A percentile compares a stretch with the other conserved stretches of the same genome.
These are phyloP conservation scores for Cyclophora punctaria DNA, from an alignment of 2,888 invertebrate species.

Conservation along the genomic window DNA sequence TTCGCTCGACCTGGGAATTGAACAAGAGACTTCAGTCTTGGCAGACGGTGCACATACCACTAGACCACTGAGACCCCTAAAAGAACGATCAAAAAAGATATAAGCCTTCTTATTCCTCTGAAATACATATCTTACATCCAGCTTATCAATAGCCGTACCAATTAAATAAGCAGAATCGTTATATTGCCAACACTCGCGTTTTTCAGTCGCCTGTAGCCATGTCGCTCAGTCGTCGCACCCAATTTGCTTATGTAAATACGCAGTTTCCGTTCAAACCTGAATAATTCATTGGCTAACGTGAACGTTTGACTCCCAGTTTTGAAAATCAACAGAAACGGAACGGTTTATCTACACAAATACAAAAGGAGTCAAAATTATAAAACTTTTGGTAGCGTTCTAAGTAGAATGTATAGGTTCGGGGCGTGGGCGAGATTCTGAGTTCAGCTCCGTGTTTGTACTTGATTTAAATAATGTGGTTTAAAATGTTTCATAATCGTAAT, in stretches of 20 bases:
- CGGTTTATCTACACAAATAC: slow-evolving; percentile 43
- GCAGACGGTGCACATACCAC: no score
- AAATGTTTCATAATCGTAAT: no score
- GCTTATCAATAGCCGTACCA: slow-evolving; percentile 8
- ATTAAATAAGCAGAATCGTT: slow-evolving; percentile 15
- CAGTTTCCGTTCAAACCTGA: slow-evolving; percentile 68
- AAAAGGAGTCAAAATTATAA: slow-evolving; percentile 47
- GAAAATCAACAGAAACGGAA: slow-evolving; percentile 61
- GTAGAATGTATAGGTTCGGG: background rate
- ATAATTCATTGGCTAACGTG: slow-evolving; percentile 64
- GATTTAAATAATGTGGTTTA: no score
- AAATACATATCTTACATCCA: background rate
- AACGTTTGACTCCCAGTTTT: slow-evolving; percentile 65
- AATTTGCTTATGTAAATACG: slow-evolving; percentile 74
- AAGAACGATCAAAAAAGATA: no score
- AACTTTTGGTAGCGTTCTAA: slow-evolving; percentile 19
- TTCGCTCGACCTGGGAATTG: no score
- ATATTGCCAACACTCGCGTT: slow-evolving; percentile 27
- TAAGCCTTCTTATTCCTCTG: no score
- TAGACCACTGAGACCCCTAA: no score
- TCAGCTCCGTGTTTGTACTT: no score
- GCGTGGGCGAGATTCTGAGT: background rate
- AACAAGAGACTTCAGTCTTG: no score
- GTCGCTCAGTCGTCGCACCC: slow-evolving; percentile 54
- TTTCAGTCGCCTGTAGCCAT: slow-evolving; percentile 28